These are phyloP conservation scores for Parotocinclus haroldoi DNA, from an alignment of 2,797 vertebrate species.

Conservation along the genomic window DNA sequence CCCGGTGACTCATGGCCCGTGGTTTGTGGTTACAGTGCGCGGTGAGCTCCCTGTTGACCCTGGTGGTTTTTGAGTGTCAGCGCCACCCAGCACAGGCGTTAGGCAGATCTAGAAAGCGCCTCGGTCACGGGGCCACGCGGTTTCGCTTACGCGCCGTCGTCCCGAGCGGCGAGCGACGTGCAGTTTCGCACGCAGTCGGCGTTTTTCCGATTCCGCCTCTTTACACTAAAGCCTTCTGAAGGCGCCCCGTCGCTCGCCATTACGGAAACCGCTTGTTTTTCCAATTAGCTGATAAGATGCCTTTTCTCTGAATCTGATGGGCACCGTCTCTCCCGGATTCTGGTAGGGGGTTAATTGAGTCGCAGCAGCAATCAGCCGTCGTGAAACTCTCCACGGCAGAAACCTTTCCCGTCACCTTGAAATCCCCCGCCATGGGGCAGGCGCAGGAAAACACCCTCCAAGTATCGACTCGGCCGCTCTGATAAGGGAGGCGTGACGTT, in stretches of 20 bases:
- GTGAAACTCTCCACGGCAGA: constrained; percentile 46
- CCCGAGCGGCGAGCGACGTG: neutral
- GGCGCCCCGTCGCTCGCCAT: constrained; percentile 24
- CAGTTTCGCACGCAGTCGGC: constrained; percentile 1
- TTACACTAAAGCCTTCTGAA: constrained; percentile 3
- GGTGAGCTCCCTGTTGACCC: constrained; percentile 24
- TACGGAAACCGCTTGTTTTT: constrained; percentile 27
- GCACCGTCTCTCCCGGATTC: constrained; percentile 24
- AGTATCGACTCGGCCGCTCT: constrained; percentile 57
- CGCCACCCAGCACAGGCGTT: constrained; percentile 13
- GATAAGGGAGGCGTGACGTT: constrained; percentile 55
- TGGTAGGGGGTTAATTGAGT: constrained; percentile 56
- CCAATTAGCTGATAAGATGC: constrained; percentile 39
- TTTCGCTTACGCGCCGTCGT: constrained; percentile 11
- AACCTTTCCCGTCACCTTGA: constrained; percentile 66
- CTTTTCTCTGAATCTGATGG: constrained; percentile 27
- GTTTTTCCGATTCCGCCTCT: neutral
- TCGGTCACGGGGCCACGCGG: constrained; percentile 1
- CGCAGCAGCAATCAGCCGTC: constrained; percentile 52
- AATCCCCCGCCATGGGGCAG: constrained; percentile 59
- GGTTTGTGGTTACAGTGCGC: constrained; percentile 31
- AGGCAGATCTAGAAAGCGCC: constrained; percentile 1
- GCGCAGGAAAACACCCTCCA: constrained; percentile 53
- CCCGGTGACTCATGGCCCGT: constrained; percentile 28
- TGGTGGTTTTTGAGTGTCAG: constrained; percentile 18